Evolutionary conservation across 2,797 vertebrate species (phyloP), one percentile per base, ranked within the genome.

Genomic region (Karalla daura): DNA sequence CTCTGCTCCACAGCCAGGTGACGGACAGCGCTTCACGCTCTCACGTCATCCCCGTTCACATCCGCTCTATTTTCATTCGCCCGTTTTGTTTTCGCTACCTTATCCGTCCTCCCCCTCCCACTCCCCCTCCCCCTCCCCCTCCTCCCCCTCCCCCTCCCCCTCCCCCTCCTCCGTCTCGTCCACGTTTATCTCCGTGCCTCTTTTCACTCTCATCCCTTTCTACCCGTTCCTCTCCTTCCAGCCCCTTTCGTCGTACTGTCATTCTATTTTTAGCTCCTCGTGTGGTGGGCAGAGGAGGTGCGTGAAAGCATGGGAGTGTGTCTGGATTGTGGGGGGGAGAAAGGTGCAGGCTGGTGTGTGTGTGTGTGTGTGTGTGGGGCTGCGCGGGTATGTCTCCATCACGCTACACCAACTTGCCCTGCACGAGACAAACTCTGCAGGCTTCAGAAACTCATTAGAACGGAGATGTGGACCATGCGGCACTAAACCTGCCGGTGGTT

Each of bases 191-290:
- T 36, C 45, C 32, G 14, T 20, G 41, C 69, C 65, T 63, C 56
- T 52, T 74, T 59, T 60, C 30, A 63, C 72, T 83, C 71, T 79
- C 70, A 55, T 73, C 68, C 62, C 66, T 46, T 52, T 35, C 56
- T 72, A n/a, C 51, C 39, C 11, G 4, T 45, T 73, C 73, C 72
- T 65, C 76, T 58, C 59, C 52, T 78, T 67, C 78, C 80, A 87
- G 55, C 80, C 81, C 82, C 59, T 87, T 83, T 86, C 50, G 60
- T 79, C 11, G 33, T 67, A 44, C 76, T 43, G 78, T 78, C 62
- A 40, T 84, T n/a, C 90, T 94, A 94, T 94, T 93, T 93, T 92
- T 93, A 93, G 91, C 88, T 78, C 85, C 90, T 91, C 75, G 84
- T 93, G 89, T 88, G 74, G 70, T 63, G 79, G 74, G 72, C 88